Evolutionary conservation across 2,797 vertebrate genomes (phyloP).

Genomic region (Melanotaenia boesemani): DNA sequence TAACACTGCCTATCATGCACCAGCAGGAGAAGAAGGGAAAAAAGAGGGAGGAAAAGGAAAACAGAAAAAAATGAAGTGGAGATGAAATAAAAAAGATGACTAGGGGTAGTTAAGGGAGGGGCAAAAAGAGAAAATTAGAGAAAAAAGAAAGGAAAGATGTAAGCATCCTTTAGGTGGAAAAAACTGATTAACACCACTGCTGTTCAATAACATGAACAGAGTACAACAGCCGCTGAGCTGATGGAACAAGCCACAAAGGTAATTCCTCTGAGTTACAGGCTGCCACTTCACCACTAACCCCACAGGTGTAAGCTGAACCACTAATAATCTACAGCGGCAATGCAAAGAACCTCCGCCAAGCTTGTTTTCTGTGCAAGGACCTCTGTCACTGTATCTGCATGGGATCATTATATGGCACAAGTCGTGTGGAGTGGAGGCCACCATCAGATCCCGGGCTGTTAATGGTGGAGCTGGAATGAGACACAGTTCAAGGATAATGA

Average conservation of each 20-base stretch:
- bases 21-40: conserved; percentile 37
- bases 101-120: conserved; percentile 20
- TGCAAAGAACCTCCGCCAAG: conserved; percentile 6
- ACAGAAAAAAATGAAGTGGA: background rate
- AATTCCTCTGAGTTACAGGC: conserved; percentile 36
- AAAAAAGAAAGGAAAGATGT: background rate
- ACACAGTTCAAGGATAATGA: conserved; percentile 59
- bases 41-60: conserved; percentile 15
- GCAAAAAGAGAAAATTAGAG: background rate
- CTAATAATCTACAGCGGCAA: conserved; percentile 45
- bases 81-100: conserved; percentile 33
- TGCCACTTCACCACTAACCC: conserved; percentile 13
- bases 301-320: conserved; percentile 19
- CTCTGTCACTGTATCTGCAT: conserved; percentile 3
- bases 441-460: conserved; percentile 10
- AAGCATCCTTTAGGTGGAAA: conserved; percentile 20
- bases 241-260: conserved; percentile 49
- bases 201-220: conserved; percentile 48
- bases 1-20: conserved; percentile 63
- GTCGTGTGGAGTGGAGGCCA: background rate
- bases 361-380: conserved; percentile 13
- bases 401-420: conserved; percentile 18
- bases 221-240: conserved; percentile 30
- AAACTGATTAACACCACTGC: conserved; percentile 45
- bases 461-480: conserved; percentile 43